Evolutionary conservation across 2,113 vertebrate genomes (phyloP).

Genomic region (Petrocephalus zakoni): DNA sequence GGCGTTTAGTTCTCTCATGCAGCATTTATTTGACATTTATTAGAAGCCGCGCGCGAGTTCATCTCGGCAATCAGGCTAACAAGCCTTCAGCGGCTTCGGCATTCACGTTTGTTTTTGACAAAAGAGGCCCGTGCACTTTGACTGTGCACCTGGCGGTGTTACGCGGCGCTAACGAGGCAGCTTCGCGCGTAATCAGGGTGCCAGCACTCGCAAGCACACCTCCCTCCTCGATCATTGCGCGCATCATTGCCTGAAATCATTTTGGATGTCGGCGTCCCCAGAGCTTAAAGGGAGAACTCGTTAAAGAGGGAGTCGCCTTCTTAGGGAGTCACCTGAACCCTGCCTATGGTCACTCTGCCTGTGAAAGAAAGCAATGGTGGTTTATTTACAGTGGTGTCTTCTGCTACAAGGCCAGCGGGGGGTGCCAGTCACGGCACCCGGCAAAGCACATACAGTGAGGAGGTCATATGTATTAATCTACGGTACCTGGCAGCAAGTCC

Average conservation of each 20-base stretch:
- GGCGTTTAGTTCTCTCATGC: not conserved
- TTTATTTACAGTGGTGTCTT: not conserved
- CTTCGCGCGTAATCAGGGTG: not conserved
- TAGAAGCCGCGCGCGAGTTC: not conserved
- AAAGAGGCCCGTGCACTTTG: slow-evolving; percentile 34
- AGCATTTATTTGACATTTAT: slow-evolving; percentile 8
- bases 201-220: not conserved
- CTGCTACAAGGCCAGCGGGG: not conserved
- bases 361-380: not conserved
- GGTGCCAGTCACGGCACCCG: not conserved
- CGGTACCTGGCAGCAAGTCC: not conserved
- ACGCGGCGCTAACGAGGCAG: not conserved
- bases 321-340: not conserved
- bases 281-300: not conserved
- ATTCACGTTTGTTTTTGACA: slow-evolving; percentile 21
- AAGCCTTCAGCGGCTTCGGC: not conserved
- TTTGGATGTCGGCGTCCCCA: not conserved
- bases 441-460: slow-evolving; percentile 46
- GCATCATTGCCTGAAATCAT: not conserved
- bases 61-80: not conserved
- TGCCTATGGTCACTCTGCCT: not conserved
- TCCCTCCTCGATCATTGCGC: not conserved
- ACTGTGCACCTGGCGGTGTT: slow-evolving; percentile 10
- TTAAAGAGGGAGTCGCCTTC: not conserved
- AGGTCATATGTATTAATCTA: slow-evolving; percentile 20